These are phyloP conservation scores for silkworm (Bombyx mori) DNA, from an alignment of 1,140 invertebrate genomes.

Conservation along the genomic window ASM3026992v2 NC_085124.1:6202501-6203000, in stretches of 20 bases:
- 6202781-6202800: constrained; percentile 31
- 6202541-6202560: too few species aligned
- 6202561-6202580: too few species aligned
- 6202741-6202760: constrained; percentile 37
- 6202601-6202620: too few species aligned
- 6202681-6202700: not conserved
- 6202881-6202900: constrained; percentile 30
- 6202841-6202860: constrained; percentile 64
- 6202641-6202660: too few species aligned
- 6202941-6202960: too few species aligned
- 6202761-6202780: constrained; percentile 33
- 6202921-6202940: constrained; percentile 5
- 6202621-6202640: too few species aligned
- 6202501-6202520: too few species aligned
- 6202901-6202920: not conserved
- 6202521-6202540: too few species aligned
- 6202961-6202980: too few species aligned
- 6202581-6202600: too few species aligned
- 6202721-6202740: constrained; percentile 44
- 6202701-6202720: not conserved
- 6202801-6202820: constrained; percentile 21
- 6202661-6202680: too few species aligned
- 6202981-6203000: too few species aligned
- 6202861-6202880: constrained; percentile 68
- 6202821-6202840: constrained; percentile 48